Evolutionary conservation across 2,888 invertebrate genomes (phyloP).

Genomic region (Unio delphinus): DNA sequence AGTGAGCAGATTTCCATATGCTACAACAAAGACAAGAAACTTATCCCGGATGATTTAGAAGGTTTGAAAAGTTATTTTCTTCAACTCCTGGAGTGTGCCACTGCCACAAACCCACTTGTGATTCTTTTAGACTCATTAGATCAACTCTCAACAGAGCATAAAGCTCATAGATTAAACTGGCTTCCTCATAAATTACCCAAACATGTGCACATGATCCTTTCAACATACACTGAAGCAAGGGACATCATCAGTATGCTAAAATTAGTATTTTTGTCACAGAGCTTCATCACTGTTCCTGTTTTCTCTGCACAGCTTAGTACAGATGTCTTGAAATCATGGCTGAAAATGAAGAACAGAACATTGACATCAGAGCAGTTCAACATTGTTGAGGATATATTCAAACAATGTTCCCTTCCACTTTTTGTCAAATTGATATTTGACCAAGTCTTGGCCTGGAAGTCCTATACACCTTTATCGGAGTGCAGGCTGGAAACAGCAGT

Average conservation of each 20-base stretch:
- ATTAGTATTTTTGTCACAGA: constrained; percentile 22
- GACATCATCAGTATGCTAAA: constrained; percentile 52
- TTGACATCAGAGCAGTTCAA: constrained; percentile 52
- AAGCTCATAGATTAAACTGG: constrained; percentile 57
- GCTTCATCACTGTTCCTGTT: constrained; percentile 46
- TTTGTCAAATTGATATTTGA: constrained; percentile 62
- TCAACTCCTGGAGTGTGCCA: constrained; percentile 37
- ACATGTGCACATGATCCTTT: constrained; percentile 56
- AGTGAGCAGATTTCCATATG: constrained; percentile 55
- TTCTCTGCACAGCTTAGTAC: constrained; percentile 51
- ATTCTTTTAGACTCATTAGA: constrained; percentile 61
- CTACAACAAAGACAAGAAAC: constrained; percentile 23
- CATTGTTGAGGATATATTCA: constrained; percentile 52
- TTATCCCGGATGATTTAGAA: constrained; percentile 48
- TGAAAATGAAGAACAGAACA: constrained; percentile 43
- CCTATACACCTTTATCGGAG: constrained; percentile 45
- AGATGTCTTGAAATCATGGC: constrained; percentile 52
- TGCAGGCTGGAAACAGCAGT: constrained; percentile 45
- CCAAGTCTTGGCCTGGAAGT: constrained; percentile 53
- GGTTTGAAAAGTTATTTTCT: constrained; percentile 49
- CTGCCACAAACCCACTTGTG: constrained; percentile 44
- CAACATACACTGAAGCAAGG: constrained; percentile 52
- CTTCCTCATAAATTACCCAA: constrained; percentile 52
- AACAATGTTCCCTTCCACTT: constrained; percentile 57
- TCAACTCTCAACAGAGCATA: constrained; percentile 51